Percentiles rank a stretch among this genome's conserved stretches.
Evolutionary conservation across 2,113 vertebrate species (phyloP).

Genomic region (Columba janthina): DNA sequence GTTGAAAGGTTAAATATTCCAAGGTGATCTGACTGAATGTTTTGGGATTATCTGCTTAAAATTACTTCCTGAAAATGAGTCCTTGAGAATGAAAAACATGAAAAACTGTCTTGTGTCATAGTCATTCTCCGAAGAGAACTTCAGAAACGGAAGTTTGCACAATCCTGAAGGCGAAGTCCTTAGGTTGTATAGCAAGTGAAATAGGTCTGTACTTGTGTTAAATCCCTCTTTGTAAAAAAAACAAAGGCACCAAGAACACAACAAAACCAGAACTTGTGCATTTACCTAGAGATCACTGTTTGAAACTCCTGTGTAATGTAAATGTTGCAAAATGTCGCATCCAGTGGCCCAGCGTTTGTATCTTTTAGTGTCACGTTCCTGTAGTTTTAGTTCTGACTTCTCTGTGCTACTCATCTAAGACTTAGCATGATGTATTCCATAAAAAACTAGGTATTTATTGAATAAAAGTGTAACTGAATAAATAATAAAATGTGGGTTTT

Average conservation of each 20-base stretch:
- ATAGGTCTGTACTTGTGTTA: neutral
- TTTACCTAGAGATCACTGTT: constrained; percentile 46
- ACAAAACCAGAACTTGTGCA: neutral
- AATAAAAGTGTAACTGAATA: constrained; percentile 69
- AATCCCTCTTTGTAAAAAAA: neutral
- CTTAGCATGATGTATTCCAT: constrained; percentile 78
- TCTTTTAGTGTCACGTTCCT: neutral
- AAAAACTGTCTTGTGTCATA: neutral
- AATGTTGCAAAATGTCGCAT: neutral
- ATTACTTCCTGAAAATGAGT: neutral
- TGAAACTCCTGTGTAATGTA: constrained; percentile 30
- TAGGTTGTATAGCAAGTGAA: neutral
- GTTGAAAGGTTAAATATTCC: neutral
- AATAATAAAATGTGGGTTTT: constrained; percentile 67
- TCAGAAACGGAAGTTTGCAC: neutral
- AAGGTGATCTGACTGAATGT: neutral
- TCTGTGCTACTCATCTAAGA: constrained; percentile 38
- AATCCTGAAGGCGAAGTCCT: neutral
- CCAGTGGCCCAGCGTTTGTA: neutral
- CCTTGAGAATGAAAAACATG: neutral
- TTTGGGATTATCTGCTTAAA: neutral
- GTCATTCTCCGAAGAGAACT: constrained; percentile 14
- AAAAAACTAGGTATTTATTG: constrained; percentile 87
- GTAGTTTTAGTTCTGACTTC: neutral
- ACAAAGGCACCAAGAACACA: neutral